Evolutionary conservation across 1,140 invertebrate genomes (phyloP).

Genomic region (Solen grandis): DNA sequence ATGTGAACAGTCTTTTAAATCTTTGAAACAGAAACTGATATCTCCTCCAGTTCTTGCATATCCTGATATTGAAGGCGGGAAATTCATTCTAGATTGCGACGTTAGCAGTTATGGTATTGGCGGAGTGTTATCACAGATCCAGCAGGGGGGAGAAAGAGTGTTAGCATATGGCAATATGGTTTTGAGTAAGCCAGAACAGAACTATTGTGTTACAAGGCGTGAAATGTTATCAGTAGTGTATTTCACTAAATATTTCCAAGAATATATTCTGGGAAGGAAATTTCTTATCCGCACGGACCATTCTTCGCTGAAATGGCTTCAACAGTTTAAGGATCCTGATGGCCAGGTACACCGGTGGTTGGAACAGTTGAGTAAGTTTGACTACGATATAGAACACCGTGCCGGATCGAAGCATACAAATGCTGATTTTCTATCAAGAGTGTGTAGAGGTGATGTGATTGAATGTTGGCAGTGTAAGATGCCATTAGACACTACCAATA

Average conservation of each 20-base stretch:
- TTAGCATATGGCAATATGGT: slow-evolving; percentile 43
- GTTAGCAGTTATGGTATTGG: slow-evolving; percentile 26
- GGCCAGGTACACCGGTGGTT: no score
- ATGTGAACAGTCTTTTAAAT: slow-evolving; percentile 14
- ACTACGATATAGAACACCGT: slow-evolving; percentile 26
- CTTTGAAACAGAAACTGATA: slow-evolving; percentile 17
- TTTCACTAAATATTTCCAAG: slow-evolving; percentile 39
- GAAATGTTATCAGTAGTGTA: slow-evolving; percentile 26
- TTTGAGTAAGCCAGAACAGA: slow-evolving; percentile 1
- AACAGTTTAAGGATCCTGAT: slow-evolving; percentile 18
- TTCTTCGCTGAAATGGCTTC: slow-evolving; percentile 19
- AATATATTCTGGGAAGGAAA: slow-evolving; percentile 12
- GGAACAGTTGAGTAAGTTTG: slow-evolving; percentile 30
- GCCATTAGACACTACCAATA: background rate
- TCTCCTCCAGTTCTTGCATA: slow-evolving; percentile 3
- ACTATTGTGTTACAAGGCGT: slow-evolving; percentile 23
- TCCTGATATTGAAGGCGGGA: slow-evolving; percentile 17
- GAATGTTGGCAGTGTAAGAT: slow-evolving; percentile 32
- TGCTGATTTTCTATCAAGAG: slow-evolving; percentile 21
- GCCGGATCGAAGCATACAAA: slow-evolving; percentile 16
- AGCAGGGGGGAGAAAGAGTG: slow-evolving; percentile 26
- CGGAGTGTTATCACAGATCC: slow-evolving; percentile 12
- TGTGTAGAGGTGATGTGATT: background rate
- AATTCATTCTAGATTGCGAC: slow-evolving; percentile 24
- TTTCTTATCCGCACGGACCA: slow-evolving; percentile 26